Conservation (phyloP, 1,140 invertebrate genomes). For the Rhynchophorus ferrugineus region DNA sequence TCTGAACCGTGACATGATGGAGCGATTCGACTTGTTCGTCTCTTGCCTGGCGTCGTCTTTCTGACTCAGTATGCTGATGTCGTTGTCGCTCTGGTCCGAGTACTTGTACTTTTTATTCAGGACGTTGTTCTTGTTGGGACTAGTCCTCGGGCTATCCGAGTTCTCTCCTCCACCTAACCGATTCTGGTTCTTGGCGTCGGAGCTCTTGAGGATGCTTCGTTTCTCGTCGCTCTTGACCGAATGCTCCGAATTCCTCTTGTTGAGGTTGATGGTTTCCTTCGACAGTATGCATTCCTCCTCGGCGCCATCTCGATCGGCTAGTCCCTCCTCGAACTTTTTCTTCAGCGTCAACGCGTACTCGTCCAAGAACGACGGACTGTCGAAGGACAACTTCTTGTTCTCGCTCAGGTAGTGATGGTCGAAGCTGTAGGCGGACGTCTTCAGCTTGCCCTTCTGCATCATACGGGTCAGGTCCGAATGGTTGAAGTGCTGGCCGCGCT, state of each 20-base stretch:
- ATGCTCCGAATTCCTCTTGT: constrained; percentile 38
- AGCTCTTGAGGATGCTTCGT: constrained; percentile 34
- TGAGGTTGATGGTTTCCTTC: constrained; percentile 38
- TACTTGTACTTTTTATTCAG: constrained; percentile 16
- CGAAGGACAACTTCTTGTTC: constrained; percentile 37
- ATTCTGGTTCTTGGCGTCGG: constrained; percentile 26
- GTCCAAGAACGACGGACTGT: constrained; percentile 37
- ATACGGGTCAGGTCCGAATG: constrained; percentile 31
- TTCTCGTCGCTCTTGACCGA: constrained; percentile 37
- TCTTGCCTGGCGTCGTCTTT: constrained; percentile 25
- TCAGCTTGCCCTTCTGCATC: constrained; percentile 35
- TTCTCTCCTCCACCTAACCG: constrained; percentile 13
- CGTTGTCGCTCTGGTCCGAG: constrained; percentile 19
- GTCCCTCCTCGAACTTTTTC: constrained; percentile 28
- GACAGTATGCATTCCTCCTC: constrained; percentile 33
- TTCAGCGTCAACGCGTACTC: constrained; percentile 36
- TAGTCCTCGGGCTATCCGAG: not conserved
- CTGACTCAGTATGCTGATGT: constrained; percentile 29
- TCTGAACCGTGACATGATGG: constrained; percentile 34
- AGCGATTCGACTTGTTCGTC: constrained; percentile 25
- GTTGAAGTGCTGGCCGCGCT: constrained; percentile 41
- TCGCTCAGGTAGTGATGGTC: constrained; percentile 36
- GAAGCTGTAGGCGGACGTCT: constrained; percentile 36
- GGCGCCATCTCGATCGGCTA: constrained; percentile 19
- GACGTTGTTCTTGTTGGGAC: constrained; percentile 9